Evolutionary conservation across 2,797 vertebrate species (phyloP).

Genomic region (Oreochromis mossambicus): DNA sequence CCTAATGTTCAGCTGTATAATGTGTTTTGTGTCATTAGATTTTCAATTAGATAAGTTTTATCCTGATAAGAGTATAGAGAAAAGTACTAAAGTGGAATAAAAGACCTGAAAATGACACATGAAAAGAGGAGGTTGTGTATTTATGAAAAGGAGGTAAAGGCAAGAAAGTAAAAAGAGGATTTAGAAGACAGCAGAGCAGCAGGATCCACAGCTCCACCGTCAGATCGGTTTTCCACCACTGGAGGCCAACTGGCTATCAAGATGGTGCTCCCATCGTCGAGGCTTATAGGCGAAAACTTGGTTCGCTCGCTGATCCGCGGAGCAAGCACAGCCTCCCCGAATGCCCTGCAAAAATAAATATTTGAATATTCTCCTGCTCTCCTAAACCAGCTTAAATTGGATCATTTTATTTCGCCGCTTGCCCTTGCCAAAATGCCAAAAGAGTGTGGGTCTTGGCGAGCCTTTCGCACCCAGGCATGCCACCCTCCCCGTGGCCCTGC

Average conservation of each 20-base stretch:
- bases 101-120: background rate
- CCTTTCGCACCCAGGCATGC: conserved; percentile 61
- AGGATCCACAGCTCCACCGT: conserved; percentile 41
- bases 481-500: conserved; percentile 71
- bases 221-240: conserved; percentile 69
- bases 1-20: background rate
- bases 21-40: conserved; percentile 10
- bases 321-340: conserved; percentile 60
- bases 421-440: conserved; percentile 84
- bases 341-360: conserved; percentile 78
- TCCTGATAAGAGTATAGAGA: conserved; percentile 3
- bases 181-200: conserved; percentile 24
- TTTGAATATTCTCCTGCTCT: conserved; percentile 82
- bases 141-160: conserved; percentile 7
- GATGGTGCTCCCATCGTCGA: conserved; percentile 35
- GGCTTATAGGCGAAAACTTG: conserved; percentile 54
- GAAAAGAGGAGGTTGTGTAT: background rate
- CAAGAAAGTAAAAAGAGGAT: conserved; percentile 8
- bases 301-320: conserved; percentile 58
- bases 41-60: conserved; percentile 10
- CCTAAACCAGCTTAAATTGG: conserved; percentile 83
- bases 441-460: conserved; percentile 81
- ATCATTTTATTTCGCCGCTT: conserved; percentile 78
- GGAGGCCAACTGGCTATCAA: conserved; percentile 78
- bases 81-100: background rate